A percentile compares a stretch with the other conserved stretches of the same genome.
Evolutionary conservation across 2,113 vertebrate species (phyloP).

Genomic region (Pteruthius melanotis): DNA sequence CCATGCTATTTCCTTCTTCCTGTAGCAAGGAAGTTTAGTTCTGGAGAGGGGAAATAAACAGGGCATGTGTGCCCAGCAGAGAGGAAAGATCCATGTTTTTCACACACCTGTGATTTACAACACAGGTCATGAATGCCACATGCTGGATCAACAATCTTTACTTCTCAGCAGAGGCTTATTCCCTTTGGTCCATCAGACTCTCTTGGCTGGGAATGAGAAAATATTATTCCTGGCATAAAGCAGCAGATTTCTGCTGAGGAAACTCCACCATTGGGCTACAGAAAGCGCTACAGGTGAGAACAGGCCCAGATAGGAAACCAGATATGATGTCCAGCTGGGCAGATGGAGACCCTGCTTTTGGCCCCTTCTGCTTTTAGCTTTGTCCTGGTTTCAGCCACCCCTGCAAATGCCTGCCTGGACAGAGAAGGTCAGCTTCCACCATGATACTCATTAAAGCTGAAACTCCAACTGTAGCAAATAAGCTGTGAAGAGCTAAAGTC

Average conservation of each 20-base stretch:
- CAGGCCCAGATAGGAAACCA: rapidly evolving
- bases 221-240: neutral
- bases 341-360: neutral
- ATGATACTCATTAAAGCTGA: neutral
- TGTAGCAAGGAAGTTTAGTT: neutral
- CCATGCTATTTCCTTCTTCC: neutral
- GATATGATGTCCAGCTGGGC: neutral
- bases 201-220: neutral
- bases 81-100: neutral
- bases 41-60: neutral
- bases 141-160: neutral
- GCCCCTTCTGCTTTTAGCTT: neutral
- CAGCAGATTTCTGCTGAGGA: neutral
- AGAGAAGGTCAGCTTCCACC: neutral
- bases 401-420: neutral
- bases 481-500: neutral
- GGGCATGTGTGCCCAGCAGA: neutral
- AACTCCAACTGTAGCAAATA: neutral
- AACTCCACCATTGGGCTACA: neutral
- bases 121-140: neutral
- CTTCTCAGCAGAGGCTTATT: neutral
- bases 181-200: neutral
- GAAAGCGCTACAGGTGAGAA: neutral
- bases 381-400: neutral
- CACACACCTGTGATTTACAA: neutral